These are phyloP conservation scores for Goniozus legneri DNA, from an alignment of 1,140 invertebrate genomes.

Conservation along the genomic window DNA sequence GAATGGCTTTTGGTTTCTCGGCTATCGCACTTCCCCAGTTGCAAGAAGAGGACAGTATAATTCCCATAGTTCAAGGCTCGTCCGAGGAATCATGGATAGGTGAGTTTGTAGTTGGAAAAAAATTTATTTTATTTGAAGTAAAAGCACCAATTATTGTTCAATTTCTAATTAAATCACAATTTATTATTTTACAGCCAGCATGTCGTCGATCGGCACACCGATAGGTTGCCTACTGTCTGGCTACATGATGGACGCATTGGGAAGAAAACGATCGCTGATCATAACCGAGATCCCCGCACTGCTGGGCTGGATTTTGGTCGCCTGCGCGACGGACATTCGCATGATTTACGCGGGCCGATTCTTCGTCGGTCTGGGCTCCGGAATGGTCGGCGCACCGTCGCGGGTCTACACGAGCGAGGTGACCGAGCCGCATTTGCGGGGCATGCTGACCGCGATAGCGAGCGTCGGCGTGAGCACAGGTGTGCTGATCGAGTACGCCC, in stretches of 20 bases:
- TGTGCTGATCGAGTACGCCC: constrained; percentile 62
- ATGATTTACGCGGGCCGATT: constrained; percentile 65
- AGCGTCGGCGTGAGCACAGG: constrained; percentile 64
- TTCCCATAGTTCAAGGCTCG: constrained; percentile 54
- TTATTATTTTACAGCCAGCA: constrained; percentile 61
- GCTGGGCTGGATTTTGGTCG: constrained; percentile 66
- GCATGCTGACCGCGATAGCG: constrained; percentile 63
- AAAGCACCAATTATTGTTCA: too few relatives aligned
- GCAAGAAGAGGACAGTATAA: constrained; percentile 52
- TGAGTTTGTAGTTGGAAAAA: too few relatives aligned
- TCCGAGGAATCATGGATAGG: constrained; percentile 71
- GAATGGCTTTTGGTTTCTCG: constrained; percentile 71
- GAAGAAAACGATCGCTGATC: constrained; percentile 64
- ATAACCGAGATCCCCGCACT: constrained; percentile 67
- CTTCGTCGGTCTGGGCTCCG: constrained; percentile 63
- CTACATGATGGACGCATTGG: constrained; percentile 68
- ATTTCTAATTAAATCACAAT: constrained; percentile 6
- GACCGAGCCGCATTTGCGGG: constrained; percentile 66
- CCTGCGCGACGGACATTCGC: constrained; percentile 56
- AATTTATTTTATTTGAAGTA: too few relatives aligned
- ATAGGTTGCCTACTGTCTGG: constrained; percentile 69
- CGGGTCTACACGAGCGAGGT: constrained; percentile 68
- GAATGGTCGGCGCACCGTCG: constrained; percentile 68
- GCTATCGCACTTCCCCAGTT: constrained; percentile 69
- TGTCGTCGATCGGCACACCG: constrained; percentile 68